Conservation (phyloP, 2,797 vertebrate species). For the Botia almorhae region DNA sequence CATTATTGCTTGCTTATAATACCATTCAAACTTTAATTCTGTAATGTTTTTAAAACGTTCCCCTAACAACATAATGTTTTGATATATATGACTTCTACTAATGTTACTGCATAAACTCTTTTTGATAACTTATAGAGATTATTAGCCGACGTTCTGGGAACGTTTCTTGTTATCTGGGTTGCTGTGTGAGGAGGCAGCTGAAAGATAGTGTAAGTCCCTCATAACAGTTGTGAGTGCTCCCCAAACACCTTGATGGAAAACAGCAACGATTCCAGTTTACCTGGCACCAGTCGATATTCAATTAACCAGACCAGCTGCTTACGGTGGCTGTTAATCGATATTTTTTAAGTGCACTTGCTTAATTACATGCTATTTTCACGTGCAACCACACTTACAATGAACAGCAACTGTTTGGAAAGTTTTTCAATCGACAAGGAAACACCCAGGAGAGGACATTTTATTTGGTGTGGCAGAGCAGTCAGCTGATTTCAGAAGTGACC, state of each 20-base stretch:
- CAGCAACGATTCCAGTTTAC: constrained; percentile 64
- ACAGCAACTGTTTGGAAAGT: constrained; percentile 61
- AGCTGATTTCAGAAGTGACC: no score
- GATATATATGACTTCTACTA: no score
- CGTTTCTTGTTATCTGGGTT: neutral
- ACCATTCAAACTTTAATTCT: no score
- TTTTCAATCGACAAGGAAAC: constrained; percentile 37
- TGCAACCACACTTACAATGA: constrained; percentile 66
- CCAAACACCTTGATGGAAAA: constrained; percentile 51
- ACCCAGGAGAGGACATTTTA: neutral
- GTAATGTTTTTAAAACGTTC: no score
- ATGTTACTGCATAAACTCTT: no score
- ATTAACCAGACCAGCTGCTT: constrained; percentile 74
- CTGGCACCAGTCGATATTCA: constrained; percentile 77
- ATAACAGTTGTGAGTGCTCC: constrained; percentile 55
- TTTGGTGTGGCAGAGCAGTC: neutral
- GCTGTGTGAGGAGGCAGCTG: constrained; percentile 41
- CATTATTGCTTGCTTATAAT: no score
- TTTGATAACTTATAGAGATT: no score
- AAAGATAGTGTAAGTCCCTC: constrained; percentile 60
- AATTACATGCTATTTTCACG: constrained; percentile 74
- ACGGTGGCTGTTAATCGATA: constrained; percentile 76
- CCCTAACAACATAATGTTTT: no score
- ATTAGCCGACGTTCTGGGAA: no score
- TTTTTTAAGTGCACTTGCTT: constrained; percentile 74